phyloP scores from a whole-genome alignment of 2,888 invertebrate species.

The Abrostola triplasia region DNA sequence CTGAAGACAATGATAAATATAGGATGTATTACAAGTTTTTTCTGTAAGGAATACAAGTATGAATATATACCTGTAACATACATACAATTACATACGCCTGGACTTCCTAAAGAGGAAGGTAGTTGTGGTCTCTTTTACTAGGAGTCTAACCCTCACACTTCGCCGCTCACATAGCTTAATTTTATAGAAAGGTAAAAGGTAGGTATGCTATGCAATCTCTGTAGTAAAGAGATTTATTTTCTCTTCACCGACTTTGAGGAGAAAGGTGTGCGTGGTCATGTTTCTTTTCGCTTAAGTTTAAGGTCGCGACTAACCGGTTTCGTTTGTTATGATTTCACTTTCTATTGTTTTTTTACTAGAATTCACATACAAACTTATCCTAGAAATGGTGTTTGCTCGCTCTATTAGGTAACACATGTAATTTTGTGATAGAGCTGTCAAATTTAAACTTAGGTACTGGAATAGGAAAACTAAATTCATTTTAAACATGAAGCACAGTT shows the following conservation, averaged over 20 bases:
- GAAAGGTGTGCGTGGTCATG: constrained; percentile 61
- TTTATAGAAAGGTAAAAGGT: constrained; percentile 2
- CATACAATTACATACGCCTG: too few relatives aligned
- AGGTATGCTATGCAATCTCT: background rate
- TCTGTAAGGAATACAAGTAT: too few relatives aligned
- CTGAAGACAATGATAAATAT: too few relatives aligned
- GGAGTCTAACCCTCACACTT: background rate
- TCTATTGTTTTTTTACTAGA: constrained; percentile 57
- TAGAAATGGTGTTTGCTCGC: background rate
- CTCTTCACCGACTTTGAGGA: constrained; percentile 53
- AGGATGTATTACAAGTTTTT: too few relatives aligned
- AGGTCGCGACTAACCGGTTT: constrained; percentile 75
- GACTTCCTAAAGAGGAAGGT: too few relatives aligned
- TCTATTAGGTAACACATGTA: too few relatives aligned
- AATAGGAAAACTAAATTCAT: too few relatives aligned
- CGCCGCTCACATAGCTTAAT: background rate
- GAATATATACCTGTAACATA: too few relatives aligned
- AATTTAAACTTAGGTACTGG: too few relatives aligned
- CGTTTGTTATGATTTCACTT: constrained; percentile 74
- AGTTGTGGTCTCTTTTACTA: too few relatives aligned
- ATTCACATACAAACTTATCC: background rate
- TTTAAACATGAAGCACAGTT: too few relatives aligned
- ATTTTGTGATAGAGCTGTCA: too few relatives aligned
- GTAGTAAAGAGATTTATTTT: constrained; percentile 26
- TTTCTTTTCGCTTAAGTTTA: constrained; percentile 66